Evolutionary conservation across 2,888 invertebrate genomes (phyloP).

Genomic region (Malthinus seriepunctatus): DNA sequence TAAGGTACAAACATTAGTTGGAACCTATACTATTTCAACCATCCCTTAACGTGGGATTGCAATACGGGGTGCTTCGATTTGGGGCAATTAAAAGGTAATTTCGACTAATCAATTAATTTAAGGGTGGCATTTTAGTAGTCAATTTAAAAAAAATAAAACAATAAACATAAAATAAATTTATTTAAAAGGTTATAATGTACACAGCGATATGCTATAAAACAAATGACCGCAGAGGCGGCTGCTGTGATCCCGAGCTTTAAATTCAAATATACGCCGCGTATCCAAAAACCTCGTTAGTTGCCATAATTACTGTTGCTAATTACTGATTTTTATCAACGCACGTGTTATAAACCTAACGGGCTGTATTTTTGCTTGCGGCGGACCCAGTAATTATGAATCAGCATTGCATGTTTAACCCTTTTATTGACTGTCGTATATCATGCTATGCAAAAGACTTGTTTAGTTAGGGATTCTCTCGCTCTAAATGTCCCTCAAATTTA

Average conservation of each 20-base stretch:
- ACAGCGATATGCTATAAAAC: constrained; percentile 45
- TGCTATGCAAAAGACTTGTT: constrained; percentile 36
- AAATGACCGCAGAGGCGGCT: constrained; percentile 47
- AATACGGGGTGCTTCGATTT: too few relatives aligned
- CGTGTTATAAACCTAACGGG: constrained; percentile 50
- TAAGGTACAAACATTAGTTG: too few relatives aligned
- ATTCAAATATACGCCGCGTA: constrained; percentile 37
- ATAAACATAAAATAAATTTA: constrained; percentile 17
- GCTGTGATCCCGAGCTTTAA: constrained; percentile 45
- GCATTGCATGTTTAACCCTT: constrained; percentile 53
- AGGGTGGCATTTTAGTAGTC: too few relatives aligned
- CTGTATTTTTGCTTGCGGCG: constrained; percentile 46
- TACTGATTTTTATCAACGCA: constrained; percentile 57
- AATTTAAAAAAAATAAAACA: too few relatives aligned
- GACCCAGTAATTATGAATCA: constrained; percentile 50
- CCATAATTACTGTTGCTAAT: constrained; percentile 57
- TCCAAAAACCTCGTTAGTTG: constrained; percentile 55
- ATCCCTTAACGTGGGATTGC: too few relatives aligned
- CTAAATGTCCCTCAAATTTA: constrained; percentile 33
- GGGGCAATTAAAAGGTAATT: too few relatives aligned
- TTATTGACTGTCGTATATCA: constrained; percentile 52
- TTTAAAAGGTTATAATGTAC: constrained; percentile 37
- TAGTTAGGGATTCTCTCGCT: constrained; percentile 23
- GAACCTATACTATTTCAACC: too few relatives aligned
- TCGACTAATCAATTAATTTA: too few relatives aligned